These are phyloP conservation scores for Physella acuta DNA, from an alignment of 1,140 invertebrate species.

Conservation along the genomic window DNA sequence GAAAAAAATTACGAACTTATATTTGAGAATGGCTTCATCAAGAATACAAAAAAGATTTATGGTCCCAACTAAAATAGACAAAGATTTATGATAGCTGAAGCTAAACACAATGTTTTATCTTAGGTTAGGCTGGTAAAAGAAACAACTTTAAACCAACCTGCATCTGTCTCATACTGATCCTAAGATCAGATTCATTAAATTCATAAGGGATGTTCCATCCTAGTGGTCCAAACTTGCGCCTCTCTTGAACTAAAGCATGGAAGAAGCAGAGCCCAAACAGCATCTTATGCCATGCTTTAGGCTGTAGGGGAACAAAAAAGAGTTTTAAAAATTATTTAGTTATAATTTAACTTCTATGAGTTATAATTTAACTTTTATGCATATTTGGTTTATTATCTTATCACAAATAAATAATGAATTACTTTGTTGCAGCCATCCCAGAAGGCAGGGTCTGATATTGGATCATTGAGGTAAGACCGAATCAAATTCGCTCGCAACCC, in stretches of 20 bases:
- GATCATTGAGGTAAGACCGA: slow-evolving; percentile 60
- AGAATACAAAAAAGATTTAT: neutral
- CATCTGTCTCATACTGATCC: slow-evolving; percentile 61
- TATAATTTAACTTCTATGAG: too few relatives aligned
- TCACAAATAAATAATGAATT: too few relatives aligned
- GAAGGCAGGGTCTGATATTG: slow-evolving; percentile 57
- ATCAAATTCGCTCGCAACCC: slow-evolving; percentile 58
- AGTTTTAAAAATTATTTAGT: too few relatives aligned
- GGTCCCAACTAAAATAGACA: too few relatives aligned
- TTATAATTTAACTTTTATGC: too few relatives aligned
- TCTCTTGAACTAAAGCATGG: slow-evolving; percentile 61
- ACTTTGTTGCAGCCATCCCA: slow-evolving; percentile 59
- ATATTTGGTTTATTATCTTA: too few relatives aligned
- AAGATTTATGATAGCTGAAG: too few relatives aligned
- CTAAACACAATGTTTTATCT: too few relatives aligned
- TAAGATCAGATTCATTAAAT: slow-evolving; percentile 61
- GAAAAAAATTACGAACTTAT: slow-evolving; percentile 1
- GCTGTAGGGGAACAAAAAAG: slow-evolving; percentile 39
- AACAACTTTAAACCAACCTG: too few relatives aligned
- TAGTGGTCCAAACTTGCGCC: slow-evolving; percentile 61
- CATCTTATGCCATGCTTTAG: slow-evolving; percentile 58
- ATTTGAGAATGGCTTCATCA: neutral
- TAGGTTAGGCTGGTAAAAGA: too few relatives aligned
- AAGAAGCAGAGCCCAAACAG: slow-evolving; percentile 61
- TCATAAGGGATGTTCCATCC: slow-evolving; percentile 63